Evolutionary conservation across 2,888 invertebrate species (phyloP).

Genomic region (Odiellus spinosus): DNA sequence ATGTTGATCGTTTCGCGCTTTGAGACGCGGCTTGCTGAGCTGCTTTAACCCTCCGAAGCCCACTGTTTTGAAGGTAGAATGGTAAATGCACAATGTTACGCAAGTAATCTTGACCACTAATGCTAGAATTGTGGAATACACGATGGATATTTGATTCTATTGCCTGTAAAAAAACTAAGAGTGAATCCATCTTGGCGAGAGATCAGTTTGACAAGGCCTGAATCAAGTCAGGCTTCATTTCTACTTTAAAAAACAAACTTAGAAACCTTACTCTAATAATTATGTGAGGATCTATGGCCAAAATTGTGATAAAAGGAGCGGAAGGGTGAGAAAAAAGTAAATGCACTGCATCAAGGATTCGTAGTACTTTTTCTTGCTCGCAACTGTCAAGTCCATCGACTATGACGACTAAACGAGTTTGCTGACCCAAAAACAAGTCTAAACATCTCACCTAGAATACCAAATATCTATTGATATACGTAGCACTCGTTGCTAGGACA

Average conservation of each 20-base stretch:
- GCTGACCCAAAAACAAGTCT: slow-evolving; percentile 82
- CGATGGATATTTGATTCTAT: slow-evolving; percentile 76
- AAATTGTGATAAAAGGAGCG: slow-evolving; percentile 84
- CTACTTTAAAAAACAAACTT: too few species aligned
- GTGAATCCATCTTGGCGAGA: too few species aligned
- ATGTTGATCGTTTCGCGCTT: slow-evolving; percentile 14
- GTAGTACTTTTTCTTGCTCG: slow-evolving; percentile 86
- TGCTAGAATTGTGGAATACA: slow-evolving; percentile 74
- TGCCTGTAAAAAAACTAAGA: slow-evolving; percentile 40
- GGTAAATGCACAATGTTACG: slow-evolving; percentile 94
- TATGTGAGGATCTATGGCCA: slow-evolving; percentile 96
- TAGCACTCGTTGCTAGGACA: too few species aligned
- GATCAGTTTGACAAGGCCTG: too few species aligned
- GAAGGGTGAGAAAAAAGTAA: slow-evolving; percentile 83
- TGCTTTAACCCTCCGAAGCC: slow-evolving; percentile 67
- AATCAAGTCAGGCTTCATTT: too few species aligned
- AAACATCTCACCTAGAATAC: slow-evolving; percentile 55
- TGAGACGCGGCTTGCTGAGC: slow-evolving; percentile 37
- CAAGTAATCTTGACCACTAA: slow-evolving; percentile 78
- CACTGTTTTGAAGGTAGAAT: slow-evolving; percentile 94
- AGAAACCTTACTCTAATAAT: slow-evolving; percentile 69
- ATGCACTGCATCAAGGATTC: slow-evolving; percentile 85
- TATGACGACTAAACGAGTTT: slow-evolving; percentile 83
- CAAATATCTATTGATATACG: not conserved
- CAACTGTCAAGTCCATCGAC: slow-evolving; percentile 96